Percentiles rank a stretch among this genome's conserved stretches.
Evolutionary conservation across 2,797 vertebrate species (phyloP).

Genomic region (Cuniculus paca): DNA sequence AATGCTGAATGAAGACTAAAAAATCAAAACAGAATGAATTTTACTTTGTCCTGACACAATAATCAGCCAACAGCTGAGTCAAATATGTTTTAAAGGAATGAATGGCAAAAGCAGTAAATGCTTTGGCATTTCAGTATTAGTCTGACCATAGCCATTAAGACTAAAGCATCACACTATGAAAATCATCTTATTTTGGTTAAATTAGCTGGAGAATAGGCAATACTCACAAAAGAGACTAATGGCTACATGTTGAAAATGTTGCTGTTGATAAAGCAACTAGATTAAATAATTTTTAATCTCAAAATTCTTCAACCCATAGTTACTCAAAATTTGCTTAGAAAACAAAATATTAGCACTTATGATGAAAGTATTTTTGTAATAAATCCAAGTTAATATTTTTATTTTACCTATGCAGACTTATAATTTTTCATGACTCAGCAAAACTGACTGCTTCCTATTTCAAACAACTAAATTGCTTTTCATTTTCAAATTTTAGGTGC

Average conservation of each 20-base stretch:
- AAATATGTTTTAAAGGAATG: neutral
- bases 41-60: neutral
- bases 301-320: neutral
- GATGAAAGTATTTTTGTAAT: neutral
- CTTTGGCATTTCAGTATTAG: neutral
- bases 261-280: neutral
- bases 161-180: slow-evolving; percentile 27
- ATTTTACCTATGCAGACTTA: neutral
- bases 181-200: neutral
- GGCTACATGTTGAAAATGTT: slow-evolving; percentile 25
- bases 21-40: neutral
- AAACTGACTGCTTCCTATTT: neutral
- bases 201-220: neutral
- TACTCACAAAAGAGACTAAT: neutral
- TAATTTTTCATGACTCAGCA: neutral
- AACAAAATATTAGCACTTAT: neutral
- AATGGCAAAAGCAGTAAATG: neutral
- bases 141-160: neutral
- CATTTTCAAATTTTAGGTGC: neutral
- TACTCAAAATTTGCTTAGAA: neutral
- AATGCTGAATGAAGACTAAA: neutral
- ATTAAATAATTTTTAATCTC: slow-evolving; percentile 1
- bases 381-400: slow-evolving; percentile 18
- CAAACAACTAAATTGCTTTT: neutral
- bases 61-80: neutral